These are phyloP conservation scores for Choristoneura rosaceana DNA, from an alignment of 2,888 invertebrate genomes.

Conservation along the genomic window DNA sequence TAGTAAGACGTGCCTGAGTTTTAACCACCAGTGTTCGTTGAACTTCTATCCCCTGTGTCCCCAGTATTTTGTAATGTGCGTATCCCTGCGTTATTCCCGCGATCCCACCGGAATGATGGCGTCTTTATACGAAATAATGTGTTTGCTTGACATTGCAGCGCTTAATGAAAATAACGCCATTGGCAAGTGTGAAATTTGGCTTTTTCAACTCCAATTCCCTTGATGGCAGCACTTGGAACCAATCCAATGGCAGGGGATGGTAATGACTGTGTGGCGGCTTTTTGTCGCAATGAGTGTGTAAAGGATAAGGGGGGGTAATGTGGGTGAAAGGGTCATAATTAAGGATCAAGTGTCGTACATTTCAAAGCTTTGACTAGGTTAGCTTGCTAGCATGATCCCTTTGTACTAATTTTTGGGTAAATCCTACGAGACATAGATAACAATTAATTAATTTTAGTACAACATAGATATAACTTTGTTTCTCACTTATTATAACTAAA, in stretches of 20 bases:
- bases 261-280: neutral
- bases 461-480: too few species aligned
- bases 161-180: conserved; percentile 38
- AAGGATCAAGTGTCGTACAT: too few species aligned
- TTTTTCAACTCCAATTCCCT: conserved; percentile 27
- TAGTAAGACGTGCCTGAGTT: too few species aligned
- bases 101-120: conserved; percentile 77
- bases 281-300: neutral
- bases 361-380: too few species aligned
- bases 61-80: conserved; percentile 36
- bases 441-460: too few species aligned
- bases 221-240: conserved; percentile 24
- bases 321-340: too few species aligned
- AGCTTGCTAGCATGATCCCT: too few species aligned
- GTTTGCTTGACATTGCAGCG: conserved; percentile 58
- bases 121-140: conserved; percentile 74
- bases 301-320: too few species aligned
- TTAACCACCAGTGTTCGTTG: neutral
- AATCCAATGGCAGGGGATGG: neutral
- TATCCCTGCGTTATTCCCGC: conserved; percentile 60
- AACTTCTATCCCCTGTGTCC: conserved; percentile 12
- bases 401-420: too few species aligned
- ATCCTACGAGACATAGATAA: too few species aligned
- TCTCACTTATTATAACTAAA: too few species aligned
- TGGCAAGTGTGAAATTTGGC: conserved; percentile 27